Evolutionary conservation across 2,113 vertebrate species (phyloP).

Genomic region (Larimichthys crocea): DNA sequence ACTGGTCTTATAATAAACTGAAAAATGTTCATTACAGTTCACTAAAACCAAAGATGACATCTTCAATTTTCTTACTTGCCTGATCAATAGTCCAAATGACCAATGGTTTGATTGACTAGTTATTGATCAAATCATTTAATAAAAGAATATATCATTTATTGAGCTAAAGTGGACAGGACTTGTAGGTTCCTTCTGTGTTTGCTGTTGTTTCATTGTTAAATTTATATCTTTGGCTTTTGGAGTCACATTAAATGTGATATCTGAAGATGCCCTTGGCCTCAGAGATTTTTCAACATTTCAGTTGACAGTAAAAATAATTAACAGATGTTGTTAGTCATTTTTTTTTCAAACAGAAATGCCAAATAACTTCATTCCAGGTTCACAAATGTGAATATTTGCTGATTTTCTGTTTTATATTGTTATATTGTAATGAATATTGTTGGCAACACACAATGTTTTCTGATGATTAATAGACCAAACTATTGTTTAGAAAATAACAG

Average conservation of each 20-base stretch:
- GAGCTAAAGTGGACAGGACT: not conserved
- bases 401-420: not conserved
- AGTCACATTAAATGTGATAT: not conserved
- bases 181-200: not conserved
- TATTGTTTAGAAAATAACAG: not conserved
- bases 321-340: too few relatives aligned
- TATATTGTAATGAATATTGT: too few relatives aligned
- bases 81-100: not conserved
- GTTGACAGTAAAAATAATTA: not conserved
- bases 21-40: not conserved
- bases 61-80: not conserved
- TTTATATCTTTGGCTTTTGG: not conserved
- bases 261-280: not conserved
- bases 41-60: not conserved
- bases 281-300: not conserved
- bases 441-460: too few relatives aligned
- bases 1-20: not conserved
- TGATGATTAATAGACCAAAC: too few relatives aligned
- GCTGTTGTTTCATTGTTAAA: not conserved
- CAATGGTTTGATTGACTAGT: not conserved
- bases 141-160: not conserved
- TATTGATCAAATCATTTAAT: too few relatives aligned
- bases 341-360: not conserved
- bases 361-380: not conserved
- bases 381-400: not conserved